These are phyloP conservation scores for Chironomus tentans DNA, from an alignment of 2,888 invertebrate genomes.

Conservation along the genomic window DNA sequence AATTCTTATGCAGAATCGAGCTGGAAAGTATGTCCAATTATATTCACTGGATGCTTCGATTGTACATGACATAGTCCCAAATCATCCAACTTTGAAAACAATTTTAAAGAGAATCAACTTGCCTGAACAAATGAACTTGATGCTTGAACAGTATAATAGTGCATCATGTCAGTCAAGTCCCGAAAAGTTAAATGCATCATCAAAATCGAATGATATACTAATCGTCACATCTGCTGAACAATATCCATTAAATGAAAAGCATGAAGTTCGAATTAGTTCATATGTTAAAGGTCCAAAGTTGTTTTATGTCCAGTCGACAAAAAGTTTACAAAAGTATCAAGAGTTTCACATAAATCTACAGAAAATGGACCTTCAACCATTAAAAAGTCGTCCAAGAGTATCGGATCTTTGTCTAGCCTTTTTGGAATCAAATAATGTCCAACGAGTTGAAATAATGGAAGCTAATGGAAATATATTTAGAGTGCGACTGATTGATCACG, in stretches of 20 bases:
- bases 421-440: not conserved
- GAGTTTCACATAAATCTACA: not conserved
- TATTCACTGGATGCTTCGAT: not conserved
- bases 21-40: not conserved
- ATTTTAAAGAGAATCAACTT: not conserved
- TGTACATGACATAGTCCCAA: not conserved
- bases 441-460: not conserved
- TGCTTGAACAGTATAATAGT: not conserved
- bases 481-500: not conserved
- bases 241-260: not conserved
- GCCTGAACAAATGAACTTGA: not conserved
- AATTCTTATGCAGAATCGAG: not conserved
- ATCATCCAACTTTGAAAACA: not conserved
- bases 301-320: not conserved
- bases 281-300: not conserved
- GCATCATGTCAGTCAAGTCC: not conserved
- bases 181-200: not conserved
- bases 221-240: not conserved
- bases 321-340: not conserved
- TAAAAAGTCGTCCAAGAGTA: not conserved
- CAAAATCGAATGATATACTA: not conserved
- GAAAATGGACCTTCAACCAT: not conserved
- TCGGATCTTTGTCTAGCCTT: not conserved
- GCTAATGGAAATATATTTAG: not conserved
- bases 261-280: not conserved